phyloP scores from a whole-genome alignment of 2,113 vertebrate genomes.

The Coptodon bakossiorum region DNA sequence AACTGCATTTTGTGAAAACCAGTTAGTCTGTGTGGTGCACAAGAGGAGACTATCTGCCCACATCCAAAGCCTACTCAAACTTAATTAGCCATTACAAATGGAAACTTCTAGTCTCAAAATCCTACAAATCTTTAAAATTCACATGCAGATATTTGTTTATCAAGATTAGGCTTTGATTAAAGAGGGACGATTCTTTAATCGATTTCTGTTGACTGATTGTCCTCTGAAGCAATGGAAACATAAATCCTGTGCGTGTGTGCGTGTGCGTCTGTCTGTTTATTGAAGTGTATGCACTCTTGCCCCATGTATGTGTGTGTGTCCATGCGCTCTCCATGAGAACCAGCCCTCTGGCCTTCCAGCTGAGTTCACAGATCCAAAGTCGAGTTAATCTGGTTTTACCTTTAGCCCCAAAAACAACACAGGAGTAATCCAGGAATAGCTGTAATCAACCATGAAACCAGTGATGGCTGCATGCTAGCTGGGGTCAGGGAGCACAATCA shows the following conservation, averaged over 20 bases:
- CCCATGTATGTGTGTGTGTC: not conserved
- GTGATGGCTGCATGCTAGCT: slow-evolving; percentile 42
- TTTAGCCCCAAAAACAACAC: slow-evolving; percentile 70
- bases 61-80: not conserved
- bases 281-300: not conserved
- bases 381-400: slow-evolving; percentile 69
- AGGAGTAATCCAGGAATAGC: slow-evolving; percentile 57
- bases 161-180: not conserved
- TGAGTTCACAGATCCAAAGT: slow-evolving; percentile 71
- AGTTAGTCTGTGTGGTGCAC: no score
- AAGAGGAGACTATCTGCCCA: rapidly evolving
- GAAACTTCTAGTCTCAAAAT: not conserved
- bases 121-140: not conserved
- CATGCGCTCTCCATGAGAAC: slow-evolving; percentile 56
- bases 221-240: not conserved
- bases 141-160: not conserved
- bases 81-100: not conserved
- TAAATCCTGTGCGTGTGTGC: not conserved
- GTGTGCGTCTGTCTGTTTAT: not conserved
- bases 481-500: slow-evolving; percentile 49
- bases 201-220: not conserved
- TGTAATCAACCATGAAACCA: slow-evolving; percentile 64
- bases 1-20: not conserved
- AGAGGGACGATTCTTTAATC: not conserved
- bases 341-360: slow-evolving; percentile 59